Base-by-base conservation (phyloP, 2,888 invertebrate genomes). In the Linnaemya tessellans region DNA sequence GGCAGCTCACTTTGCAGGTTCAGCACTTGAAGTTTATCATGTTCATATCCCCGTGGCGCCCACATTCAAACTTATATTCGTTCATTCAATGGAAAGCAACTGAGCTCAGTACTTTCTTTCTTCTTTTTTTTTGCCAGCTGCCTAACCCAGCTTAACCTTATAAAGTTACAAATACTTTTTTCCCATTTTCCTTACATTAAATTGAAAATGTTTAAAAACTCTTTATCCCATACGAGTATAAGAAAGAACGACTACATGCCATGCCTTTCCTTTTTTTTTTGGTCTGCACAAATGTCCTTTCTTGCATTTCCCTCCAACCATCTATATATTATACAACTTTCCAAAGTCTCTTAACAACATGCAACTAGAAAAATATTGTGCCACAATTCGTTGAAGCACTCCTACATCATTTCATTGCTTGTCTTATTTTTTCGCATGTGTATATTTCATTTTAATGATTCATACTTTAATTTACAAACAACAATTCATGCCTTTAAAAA, bases 381-480 rank as follows among this genome's bases (percentile, higher is more conserved):
- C 35, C 41, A 77, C 79, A 58, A 71, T 51, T 75, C n/a, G 54
- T 41, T 60, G 11, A 30, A 84, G 65, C 84, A 68, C 80, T 73
- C 77, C 77, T 18, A 77, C 84, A 80, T 67, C 43, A 68, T 71
- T 65, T 30, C 60, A 15, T 71, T 38, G 22, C 4, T 51, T 56
- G 11, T 35, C 13, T 60, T 49, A 22, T 43, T 75, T 62, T n/a
- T 43, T 41, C 65, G 58, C 70, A 75, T 64, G 65, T 22, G 65
- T 67, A 71, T 75, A 74, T 82, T 85, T 79, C 74, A 58, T 79
- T 80, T 81, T 79, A 74, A 85, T 85, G 85, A 85, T 79, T 85
- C 85, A 85, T 85, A 54, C 84, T 75, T 85, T 70, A 85, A 79
- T 82, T 81, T 85, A 35, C 83, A 70, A 77, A 60, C 22, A 78